Evolutionary conservation across 2,888 invertebrate genomes (phyloP), one percentile per base, ranked within the genome.

Genomic region (Hemicrepidius hirtus): DNA sequence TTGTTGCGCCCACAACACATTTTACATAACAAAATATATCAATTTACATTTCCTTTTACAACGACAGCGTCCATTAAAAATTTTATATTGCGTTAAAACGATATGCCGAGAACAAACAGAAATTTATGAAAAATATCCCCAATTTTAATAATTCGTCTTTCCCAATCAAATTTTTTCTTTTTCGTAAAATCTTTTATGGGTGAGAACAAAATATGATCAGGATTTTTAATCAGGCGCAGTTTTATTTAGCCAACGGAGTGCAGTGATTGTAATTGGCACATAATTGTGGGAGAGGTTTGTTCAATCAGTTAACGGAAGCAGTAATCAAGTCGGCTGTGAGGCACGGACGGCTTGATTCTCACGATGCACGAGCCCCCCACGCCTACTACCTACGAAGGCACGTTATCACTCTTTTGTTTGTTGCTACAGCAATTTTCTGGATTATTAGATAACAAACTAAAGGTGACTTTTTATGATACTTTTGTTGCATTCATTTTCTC

Each of bases 311-410:
- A 83, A 83, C 85, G 85, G 85, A 85, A 85, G 84, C 83, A 80
- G 82, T 81, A 84, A 84, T 84, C 84, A 84, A 83, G 82, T 77
- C 78, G 81, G 79, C 81, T 80, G 79, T 78, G 80, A 80, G 74
- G 76, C 79, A 78, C 81, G 80, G 80, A 77, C 81, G 79, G 80
- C 80, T 81, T 77, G 84, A 83, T 85, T 85, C 85, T 85, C 85
- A 85, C 85, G 85, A 78, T 85, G 83, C 84, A 84, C 84, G 84
- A 84, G 84, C 84, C 83, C 84, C 83, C 83, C 83, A 83, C 85
- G 84, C 85, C 84, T 81, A 82, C 82, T 80, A 59, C 72, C 70
- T 50, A 62, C 68, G 74, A 69, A 66, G 40, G 57, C 62, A 68
- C 60, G 68, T 73, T 73, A 69, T 73, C 73, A 66, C 37, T 73